phyloP scores from a whole-genome alignment of 2,113 vertebrate species.

The Trogon melanurus region DNA sequence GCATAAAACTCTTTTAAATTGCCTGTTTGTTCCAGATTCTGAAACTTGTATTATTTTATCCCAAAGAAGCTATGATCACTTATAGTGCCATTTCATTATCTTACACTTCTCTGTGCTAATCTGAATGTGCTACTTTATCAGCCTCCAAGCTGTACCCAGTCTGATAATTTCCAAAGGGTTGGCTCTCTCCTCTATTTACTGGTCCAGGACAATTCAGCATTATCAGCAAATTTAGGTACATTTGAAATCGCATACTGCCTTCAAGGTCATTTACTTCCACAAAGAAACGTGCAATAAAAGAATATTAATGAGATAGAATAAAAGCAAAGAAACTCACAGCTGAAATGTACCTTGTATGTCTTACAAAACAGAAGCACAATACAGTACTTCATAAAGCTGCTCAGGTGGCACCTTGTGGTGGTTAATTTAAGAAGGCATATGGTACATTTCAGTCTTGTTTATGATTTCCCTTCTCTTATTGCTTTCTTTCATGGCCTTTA shows the following conservation, averaged over 20 bases:
- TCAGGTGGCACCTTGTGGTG: neutral
- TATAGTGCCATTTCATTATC: neutral
- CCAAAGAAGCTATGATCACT: neutral
- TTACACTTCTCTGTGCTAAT: neutral
- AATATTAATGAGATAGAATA: constrained; percentile 19
- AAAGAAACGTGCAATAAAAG: constrained; percentile 18
- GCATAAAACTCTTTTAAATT: neutral
- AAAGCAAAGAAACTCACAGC: neutral
- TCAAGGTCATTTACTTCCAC: neutral
- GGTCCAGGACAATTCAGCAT: neutral
- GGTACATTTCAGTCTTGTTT: neutral
- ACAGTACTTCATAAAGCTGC: neutral
- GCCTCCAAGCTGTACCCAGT: neutral
- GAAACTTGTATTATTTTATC: neutral
- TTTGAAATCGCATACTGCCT: neutral
- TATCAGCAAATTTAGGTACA: neutral
- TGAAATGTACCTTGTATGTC: constrained; percentile 6
- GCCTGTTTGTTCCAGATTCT: neutral
- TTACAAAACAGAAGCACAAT: constrained; percentile 26
- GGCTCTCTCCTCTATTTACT: neutral
- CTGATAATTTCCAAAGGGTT: neutral
- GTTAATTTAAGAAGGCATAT: constrained; percentile 26
- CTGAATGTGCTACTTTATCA: neutral
- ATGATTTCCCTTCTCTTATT: neutral
- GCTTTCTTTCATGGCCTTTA: neutral